phyloP scores from a whole-genome alignment of 1,140 invertebrate species.

The Caerostris darwini region DNA sequence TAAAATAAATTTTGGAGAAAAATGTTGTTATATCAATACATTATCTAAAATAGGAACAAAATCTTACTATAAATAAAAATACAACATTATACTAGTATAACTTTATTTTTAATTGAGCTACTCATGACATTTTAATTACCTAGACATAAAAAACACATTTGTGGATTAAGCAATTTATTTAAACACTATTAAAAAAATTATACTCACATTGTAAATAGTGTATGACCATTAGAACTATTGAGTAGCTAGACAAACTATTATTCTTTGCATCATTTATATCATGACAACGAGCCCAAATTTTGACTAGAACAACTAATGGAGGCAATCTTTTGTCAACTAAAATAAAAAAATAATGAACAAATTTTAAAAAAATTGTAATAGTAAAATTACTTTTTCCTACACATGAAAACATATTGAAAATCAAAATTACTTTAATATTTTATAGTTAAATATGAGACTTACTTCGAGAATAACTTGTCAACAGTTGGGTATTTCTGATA shows the following conservation, averaged over 20 bases:
- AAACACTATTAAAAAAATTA: constrained; percentile 27
- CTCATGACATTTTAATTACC: not conserved
- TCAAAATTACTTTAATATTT: not conserved
- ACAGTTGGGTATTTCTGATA: constrained; percentile 96
- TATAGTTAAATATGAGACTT: constrained; percentile 81
- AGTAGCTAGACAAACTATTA: constrained; percentile 97
- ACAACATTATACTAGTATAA: not conserved
- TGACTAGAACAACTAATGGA: constrained; percentile 94
- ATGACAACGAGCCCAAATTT: constrained; percentile 96
- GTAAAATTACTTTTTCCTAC: not conserved
- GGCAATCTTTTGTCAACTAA: constrained; percentile 96
- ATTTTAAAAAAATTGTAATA: not conserved
- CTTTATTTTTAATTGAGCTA: not conserved
- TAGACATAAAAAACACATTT: not conserved
- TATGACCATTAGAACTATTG: constrained; percentile 96
- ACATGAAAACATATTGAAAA: not conserved
- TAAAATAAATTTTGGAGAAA: too few relatives aligned
- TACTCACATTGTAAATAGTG: constrained; percentile 96
- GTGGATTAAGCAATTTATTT: not conserved
- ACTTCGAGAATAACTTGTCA: constrained; percentile 94
- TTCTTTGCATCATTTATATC: constrained; percentile 97
- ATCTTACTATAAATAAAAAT: not conserved
- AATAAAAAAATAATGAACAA: constrained; percentile 79
- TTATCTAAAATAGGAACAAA: too few relatives aligned
- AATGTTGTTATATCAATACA: too few relatives aligned